Evolutionary conservation across 2,797 vertebrate species (phyloP), one percentile per base, ranked within the genome.

Genomic region (Perdix hodgsoniae): DNA sequence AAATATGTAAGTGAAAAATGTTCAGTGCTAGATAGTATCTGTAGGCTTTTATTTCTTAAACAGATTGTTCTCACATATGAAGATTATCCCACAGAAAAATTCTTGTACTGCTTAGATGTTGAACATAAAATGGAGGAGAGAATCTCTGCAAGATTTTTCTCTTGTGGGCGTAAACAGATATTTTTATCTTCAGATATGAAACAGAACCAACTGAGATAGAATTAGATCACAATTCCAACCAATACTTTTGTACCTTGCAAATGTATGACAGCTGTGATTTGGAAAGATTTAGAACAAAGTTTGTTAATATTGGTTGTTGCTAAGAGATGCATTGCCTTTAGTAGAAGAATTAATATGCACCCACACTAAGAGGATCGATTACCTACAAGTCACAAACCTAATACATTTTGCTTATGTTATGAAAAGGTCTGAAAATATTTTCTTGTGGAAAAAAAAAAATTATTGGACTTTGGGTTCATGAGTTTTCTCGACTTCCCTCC

Each of bases 171-270:
- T 91, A 90, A 94, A 90, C 57, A 91, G 93, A 71, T 95, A 96
- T 96, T 96, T 96, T 96, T 96, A 96, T 93, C 91, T 91, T 93
- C 78, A 89, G 72, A 69, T 95, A 95, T 72, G 78, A 95, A 96
- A 95, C 93, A 95, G 81, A 93, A 91, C 81, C 42, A 75, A 72
- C 89, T 90, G 90, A 88, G 93, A 87, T 90, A 94, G 65, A 95
- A 95, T 95, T 95, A 96, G 91, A 95, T 86, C 82, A 65, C 27
- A 79, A 49, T 95, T 96, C 81, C 73, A 94, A 86, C 90, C 93
- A 90, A 90, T 88, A 92, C 88, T 93, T 91, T 67, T 49, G 22
- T 90, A 94, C 82, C 79, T 91, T 93, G 78, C 18, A 95, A 93
- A 94, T 91, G 93, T 29, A 88, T 40, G 72, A 94, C 90, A 95